Evolutionary conservation across 2,113 vertebrate species (phyloP).

Genomic region (Periophthalmus modestus): DNA sequence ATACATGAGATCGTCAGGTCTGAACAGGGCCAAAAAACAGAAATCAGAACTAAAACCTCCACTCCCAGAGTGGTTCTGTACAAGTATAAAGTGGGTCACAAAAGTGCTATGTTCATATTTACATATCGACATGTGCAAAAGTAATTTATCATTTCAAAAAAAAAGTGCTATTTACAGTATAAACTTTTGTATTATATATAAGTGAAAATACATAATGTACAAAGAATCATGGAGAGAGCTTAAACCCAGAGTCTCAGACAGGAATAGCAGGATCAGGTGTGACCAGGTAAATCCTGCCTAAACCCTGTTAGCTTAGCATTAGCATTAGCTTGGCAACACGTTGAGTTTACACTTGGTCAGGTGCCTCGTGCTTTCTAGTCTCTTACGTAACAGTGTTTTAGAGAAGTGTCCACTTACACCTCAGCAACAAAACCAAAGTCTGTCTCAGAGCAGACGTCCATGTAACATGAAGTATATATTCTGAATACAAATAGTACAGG

Average conservation of each 20-base stretch:
- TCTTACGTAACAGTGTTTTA: constrained; percentile 16
- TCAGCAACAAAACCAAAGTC: not conserved
- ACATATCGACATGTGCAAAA: constrained; percentile 22
- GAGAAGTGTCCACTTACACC: constrained; percentile 11
- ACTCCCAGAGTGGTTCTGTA: constrained; percentile 3
- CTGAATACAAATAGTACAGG: not conserved
- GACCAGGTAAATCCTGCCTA: constrained; percentile 62
- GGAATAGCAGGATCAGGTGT: constrained; percentile 61
- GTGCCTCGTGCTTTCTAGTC: constrained; percentile 23
- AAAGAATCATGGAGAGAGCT: constrained; percentile 11
- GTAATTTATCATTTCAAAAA: not conserved
- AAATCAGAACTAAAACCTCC: not conserved
- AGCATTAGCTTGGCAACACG: constrained; percentile 39
- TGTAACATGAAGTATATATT: not conserved
- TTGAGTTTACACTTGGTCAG: constrained; percentile 19
- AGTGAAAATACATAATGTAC: constrained; percentile 28
- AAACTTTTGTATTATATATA: constrained; percentile 38
- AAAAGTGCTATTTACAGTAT: constrained; percentile 10
- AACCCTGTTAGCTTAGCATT: constrained; percentile 41
- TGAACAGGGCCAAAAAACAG: constrained; percentile 1
- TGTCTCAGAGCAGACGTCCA: not conserved
- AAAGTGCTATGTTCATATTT: constrained; percentile 34
- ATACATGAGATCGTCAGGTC: not conserved
- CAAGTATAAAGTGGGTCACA: not conserved
- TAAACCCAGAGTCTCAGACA: constrained; percentile 24